Evolutionary conservation across 2,888 invertebrate genomes (phyloP).

Genomic region (Rhorus exstirpatorius): DNA sequence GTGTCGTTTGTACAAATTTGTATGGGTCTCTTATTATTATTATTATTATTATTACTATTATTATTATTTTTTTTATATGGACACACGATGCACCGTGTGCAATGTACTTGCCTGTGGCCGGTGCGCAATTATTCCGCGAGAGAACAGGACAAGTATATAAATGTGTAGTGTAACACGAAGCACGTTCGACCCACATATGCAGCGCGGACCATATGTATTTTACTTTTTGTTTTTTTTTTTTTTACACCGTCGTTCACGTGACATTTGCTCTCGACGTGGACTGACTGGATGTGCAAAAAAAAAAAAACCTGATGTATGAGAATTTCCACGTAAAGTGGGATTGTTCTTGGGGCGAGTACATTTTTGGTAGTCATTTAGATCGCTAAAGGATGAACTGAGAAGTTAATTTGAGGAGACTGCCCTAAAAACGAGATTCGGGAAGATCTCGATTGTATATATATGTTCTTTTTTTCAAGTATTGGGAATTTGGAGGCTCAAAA

Average conservation of each 20-base stretch:
- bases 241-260: constrained; percentile 29
- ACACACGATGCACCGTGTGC: constrained; percentile 70
- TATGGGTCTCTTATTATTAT: too few species aligned
- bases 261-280: constrained; percentile 18
- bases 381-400: too few species aligned
- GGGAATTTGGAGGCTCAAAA: too few species aligned
- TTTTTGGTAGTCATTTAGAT: background rate
- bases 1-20: constrained; percentile 40
- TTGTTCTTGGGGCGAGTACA: background rate
- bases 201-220: background rate
- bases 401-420: too few species aligned
- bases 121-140: constrained; percentile 59
- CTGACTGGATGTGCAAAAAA: constrained; percentile 27
- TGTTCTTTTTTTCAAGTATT: too few species aligned
- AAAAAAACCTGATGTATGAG: background rate
- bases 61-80: constrained; percentile 13
- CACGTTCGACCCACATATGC: constrained; percentile 66
- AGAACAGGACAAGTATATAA: constrained; percentile 14
- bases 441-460: too few species aligned
- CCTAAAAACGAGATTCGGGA: too few species aligned
- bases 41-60: constrained; percentile 6
- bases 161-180: constrained; percentile 30
- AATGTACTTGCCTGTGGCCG: constrained; percentile 56
- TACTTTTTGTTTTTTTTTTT: constrained; percentile 26
- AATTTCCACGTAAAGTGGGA: background rate